phyloP scores from a whole-genome alignment of 2,113 vertebrate species.

The Eulemur macaco region DNA sequence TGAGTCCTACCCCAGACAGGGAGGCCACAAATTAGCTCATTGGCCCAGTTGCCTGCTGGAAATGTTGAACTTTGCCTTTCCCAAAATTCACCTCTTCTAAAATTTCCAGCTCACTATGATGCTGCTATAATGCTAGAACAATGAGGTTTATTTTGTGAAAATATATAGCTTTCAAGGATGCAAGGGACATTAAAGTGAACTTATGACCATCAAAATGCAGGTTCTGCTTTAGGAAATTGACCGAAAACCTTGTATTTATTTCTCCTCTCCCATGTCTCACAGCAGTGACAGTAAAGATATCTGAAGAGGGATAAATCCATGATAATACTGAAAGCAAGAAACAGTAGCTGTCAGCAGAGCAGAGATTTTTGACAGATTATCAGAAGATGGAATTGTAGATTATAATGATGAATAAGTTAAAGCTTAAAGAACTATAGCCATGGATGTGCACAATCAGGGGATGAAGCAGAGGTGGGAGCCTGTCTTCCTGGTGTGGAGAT shows the following conservation, averaged over 20 bases:
- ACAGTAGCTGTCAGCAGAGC: not conserved
- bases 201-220: not conserved
- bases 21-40: not conserved
- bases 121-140: not conserved
- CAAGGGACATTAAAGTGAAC: not conserved
- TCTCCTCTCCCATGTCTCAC: not conserved
- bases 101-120: not conserved
- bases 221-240: not conserved
- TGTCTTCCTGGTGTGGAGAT: not conserved
- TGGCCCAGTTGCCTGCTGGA: not conserved
- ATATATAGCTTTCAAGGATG: not conserved
- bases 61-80: not conserved
- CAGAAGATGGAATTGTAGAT: not conserved
- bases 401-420: not conserved
- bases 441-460: not conserved
- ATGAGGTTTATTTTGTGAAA: conserved; percentile 37
- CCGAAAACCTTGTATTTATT: conserved; percentile 7
- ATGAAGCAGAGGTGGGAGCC: not conserved
- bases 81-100: not conserved
- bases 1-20: not conserved
- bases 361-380: not conserved
- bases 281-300: not conserved
- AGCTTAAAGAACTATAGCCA: not conserved
- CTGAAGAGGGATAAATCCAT: not conserved
- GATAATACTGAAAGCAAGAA: not conserved